Evolutionary conservation across 2,888 invertebrate species (phyloP).

Genomic region (Autographa gamma): DNA sequence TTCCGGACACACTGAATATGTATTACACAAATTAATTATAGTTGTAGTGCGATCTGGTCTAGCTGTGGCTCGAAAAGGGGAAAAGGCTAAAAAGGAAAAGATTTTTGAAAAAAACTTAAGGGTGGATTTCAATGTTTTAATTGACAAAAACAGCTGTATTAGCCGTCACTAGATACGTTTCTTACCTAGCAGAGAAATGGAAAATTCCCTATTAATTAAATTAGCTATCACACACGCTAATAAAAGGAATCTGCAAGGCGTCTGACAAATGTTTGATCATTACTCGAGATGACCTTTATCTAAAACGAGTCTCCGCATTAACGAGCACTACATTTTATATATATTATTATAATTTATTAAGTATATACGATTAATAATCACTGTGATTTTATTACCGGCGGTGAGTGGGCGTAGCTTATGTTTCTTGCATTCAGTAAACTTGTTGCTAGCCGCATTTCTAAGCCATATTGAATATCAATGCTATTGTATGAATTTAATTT

Average conservation of each 20-base stretch:
- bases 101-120: neutral
- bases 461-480: neutral
- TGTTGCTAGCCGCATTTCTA: conserved; percentile 22
- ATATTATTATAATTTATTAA: conserved; percentile 45
- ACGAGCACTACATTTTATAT: conserved; percentile 29
- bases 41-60: too few species aligned
- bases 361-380: conserved; percentile 40
- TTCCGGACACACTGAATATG: conserved; percentile 26
- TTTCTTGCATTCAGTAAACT: conserved; percentile 12
- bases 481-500: too few species aligned
- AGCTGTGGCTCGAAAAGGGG: too few species aligned
- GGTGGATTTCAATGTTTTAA: neutral
- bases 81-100: neutral
- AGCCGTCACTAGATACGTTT: neutral
- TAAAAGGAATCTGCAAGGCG: conserved; percentile 7
- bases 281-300: conserved; percentile 45
- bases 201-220: conserved; percentile 26
- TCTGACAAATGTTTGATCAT: conserved; percentile 14
- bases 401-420: conserved; percentile 33
- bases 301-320: conserved; percentile 43
- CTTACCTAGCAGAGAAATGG: conserved; percentile 21
- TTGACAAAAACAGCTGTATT: neutral
- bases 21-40: too few species aligned
- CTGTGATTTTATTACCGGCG: conserved; percentile 28
- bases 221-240: conserved; percentile 26